A percentile compares a stretch with the other conserved stretches of the same genome.
Evolutionary conservation across 2,113 vertebrate genomes (phyloP).

Genomic region (Cyanoramphus novaezelandiae): DNA sequence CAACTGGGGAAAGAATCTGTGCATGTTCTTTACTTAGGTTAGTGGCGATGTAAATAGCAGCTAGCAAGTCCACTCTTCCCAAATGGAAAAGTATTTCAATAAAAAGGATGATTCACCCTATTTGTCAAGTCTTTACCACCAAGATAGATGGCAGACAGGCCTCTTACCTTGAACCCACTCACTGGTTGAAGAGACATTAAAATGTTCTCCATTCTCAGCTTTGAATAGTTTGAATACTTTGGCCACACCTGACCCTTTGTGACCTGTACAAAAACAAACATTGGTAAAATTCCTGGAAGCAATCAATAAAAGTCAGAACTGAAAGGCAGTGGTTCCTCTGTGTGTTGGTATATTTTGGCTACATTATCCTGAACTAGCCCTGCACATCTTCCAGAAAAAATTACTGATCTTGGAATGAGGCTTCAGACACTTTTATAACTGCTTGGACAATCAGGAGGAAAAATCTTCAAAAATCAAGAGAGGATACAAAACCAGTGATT

Average conservation of each 20-base stretch:
- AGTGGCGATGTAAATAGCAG: background rate
- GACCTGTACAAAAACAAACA: constrained; percentile 74
- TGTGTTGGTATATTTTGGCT: background rate
- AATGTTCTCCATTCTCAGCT: constrained; percentile 82
- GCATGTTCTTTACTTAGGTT: background rate
- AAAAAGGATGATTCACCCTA: background rate
- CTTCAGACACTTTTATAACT: background rate
- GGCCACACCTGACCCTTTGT: constrained; percentile 85
- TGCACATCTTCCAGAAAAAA: background rate
- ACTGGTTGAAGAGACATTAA: constrained; percentile 85
- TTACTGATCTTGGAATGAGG: background rate
- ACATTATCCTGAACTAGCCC: background rate
- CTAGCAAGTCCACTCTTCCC: background rate
- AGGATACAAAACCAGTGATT: background rate
- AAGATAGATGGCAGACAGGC: background rate
- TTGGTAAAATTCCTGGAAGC: background rate
- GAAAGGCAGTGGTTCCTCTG: background rate
- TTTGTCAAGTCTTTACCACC: background rate
- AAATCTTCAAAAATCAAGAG: background rate
- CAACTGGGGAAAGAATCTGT: background rate
- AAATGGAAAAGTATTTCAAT: background rate
- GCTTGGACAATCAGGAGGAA: background rate
- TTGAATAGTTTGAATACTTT: constrained; percentile 82
- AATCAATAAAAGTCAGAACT: background rate
- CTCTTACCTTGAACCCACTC: constrained; percentile 95